Percentiles rank a stretch among this genome's conserved stretches.
phyloP scores from a whole-genome alignment of 92 coral and sea anemone genomes.

The Phymanthus crucifer region DNA sequence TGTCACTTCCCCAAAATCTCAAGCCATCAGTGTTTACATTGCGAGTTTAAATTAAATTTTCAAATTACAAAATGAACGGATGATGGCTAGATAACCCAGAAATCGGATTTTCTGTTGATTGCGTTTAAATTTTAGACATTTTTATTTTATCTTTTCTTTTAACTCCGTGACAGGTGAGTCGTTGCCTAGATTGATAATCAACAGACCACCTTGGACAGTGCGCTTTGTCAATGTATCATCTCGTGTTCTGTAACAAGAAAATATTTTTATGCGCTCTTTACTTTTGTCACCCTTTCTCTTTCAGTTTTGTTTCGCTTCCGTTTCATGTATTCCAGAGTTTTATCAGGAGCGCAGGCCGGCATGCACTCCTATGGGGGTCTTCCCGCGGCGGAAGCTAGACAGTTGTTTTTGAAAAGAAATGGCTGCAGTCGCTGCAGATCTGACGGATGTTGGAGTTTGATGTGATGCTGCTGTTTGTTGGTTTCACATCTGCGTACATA shows the following conservation, averaged over 20 bases:
- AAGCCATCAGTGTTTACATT: background rate
- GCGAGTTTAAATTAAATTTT: slow-evolving; percentile 11
- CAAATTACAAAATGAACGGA: background rate
- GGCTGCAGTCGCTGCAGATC: too few relatives aligned
- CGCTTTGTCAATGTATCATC: background rate
- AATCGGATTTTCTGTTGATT: slow-evolving; percentile 6
- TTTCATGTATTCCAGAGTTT: too few relatives aligned
- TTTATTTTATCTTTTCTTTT: slow-evolving; percentile 5
- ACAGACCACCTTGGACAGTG: background rate
- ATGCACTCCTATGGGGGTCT: too few relatives aligned
- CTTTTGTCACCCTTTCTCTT: too few relatives aligned
- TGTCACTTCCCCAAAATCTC: background rate
- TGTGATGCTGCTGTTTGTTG: too few relatives aligned
- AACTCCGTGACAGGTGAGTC: background rate
- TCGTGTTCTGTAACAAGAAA: too few relatives aligned
- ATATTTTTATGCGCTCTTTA: background rate
- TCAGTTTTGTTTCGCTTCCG: too few relatives aligned
- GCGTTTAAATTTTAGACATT: background rate
- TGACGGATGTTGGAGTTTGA: too few relatives aligned
- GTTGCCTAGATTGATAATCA: background rate
- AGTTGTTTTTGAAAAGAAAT: too few relatives aligned
- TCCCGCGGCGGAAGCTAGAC: too few relatives aligned
- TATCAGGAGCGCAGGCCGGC: too few relatives aligned
- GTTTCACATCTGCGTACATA: too few relatives aligned
- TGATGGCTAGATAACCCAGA: background rate